phyloP scores from a whole-genome alignment of 2,113 vertebrate species.

The Pelecanus crispus region DNA sequence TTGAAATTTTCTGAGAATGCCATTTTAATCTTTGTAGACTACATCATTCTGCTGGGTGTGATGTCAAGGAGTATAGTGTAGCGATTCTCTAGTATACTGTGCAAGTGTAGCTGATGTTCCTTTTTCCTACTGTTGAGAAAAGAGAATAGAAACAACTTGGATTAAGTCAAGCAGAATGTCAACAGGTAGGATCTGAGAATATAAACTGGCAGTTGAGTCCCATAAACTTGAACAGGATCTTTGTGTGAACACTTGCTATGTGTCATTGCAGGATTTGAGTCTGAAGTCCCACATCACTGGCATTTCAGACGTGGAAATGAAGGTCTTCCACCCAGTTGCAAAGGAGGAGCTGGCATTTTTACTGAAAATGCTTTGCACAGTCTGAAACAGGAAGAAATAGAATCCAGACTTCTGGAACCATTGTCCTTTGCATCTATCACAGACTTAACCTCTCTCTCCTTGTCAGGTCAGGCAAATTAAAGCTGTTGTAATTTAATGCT shows the following conservation, averaged over 20 bases:
- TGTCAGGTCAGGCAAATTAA: neutral
- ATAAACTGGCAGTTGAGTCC: neutral
- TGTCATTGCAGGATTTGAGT: neutral
- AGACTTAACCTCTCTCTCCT: neutral
- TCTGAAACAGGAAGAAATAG: neutral
- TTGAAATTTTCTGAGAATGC: neutral
- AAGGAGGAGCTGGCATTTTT: neutral
- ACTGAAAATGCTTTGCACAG: neutral
- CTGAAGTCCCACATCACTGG: neutral
- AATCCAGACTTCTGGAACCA: neutral
- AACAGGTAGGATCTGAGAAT: neutral
- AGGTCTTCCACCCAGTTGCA: neutral
- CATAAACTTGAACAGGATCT: neutral
- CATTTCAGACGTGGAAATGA: neutral
- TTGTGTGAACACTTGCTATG: neutral
- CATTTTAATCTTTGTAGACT: neutral
- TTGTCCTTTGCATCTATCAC: fast-evolving
- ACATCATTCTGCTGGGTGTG: neutral
- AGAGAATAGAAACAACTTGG: neutral
- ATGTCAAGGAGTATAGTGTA: neutral
- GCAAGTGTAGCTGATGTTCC: neutral
- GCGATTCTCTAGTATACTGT: neutral
- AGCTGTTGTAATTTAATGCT: neutral
- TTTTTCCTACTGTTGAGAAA: neutral
- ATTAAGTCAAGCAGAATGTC: neutral